Base-by-base conservation (phyloP, 2,888 invertebrate genomes). In the Reticulitermes lucifugus region DNA sequence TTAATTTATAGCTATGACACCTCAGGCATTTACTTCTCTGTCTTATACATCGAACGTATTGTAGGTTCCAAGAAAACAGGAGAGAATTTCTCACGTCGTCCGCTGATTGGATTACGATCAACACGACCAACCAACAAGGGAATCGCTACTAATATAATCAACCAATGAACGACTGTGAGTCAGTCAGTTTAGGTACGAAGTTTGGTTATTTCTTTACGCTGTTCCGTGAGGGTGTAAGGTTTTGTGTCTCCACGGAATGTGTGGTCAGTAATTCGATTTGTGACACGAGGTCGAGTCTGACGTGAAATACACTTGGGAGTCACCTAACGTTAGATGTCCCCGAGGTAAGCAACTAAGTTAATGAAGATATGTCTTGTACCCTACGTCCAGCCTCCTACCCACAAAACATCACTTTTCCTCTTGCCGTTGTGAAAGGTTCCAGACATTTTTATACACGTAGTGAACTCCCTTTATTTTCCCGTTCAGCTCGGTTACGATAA, bases 61-160 rank as follows among this genome's bases (percentile, higher is more conserved):
- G 77, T 46, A 21, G 43, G 43, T 77, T 77, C 43, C 46, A 51
- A 77, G 77, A 77, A 77, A 77, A 46, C 7, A n/a, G 22, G 65
- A 70, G 29, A 79, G 51, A 79, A 65, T 81, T 51, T 80, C 90
- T 90, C 90, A 89, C 90, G 90, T 65, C 55, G 83, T 46, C 80
- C 10, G 51, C 43, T 85, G 81, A 85, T 85, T 85, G 83, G 85
- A 85, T 85, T 85, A 85, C 77, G 60, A 60, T 41, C 41, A 75
- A 73, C 41, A 82, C 51, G 14, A 81, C 25, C 79, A 59, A 65
- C 82, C 85, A 82, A 65, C 85, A 55, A 82, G 85, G 85, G 83
- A 83, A 83, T 79, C 75, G 83, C 79, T 41, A 79, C 85, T 85
- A 85, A 85, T 83, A 79, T 77, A 83, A 85, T 85, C 85, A 85